Evolutionary conservation across 1,140 invertebrate genomes (phyloP).

Genomic region (Scylla paramamosain): DNA sequence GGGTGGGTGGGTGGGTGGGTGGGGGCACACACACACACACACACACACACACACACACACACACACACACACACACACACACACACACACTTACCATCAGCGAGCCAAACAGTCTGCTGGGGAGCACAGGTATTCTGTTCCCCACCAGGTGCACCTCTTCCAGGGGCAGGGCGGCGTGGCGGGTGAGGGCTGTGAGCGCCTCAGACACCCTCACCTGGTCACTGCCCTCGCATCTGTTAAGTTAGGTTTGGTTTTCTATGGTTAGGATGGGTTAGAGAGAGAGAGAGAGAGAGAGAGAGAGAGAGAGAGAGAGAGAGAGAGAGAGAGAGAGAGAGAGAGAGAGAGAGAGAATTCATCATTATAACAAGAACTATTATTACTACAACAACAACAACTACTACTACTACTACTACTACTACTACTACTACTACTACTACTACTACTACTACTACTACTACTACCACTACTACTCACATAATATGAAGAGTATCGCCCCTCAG

Average conservation of each 20-base stretch:
- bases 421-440: neutral
- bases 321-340: too few species aligned
- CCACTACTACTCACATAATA: neutral
- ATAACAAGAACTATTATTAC: neutral
- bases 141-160: slow-evolving; percentile 65
- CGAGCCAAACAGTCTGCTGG: slow-evolving; percentile 70
- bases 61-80: neutral
- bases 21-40: neutral
- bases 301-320: slow-evolving; percentile 1
- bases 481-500: too few species aligned
- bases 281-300: neutral
- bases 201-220: slow-evolving; percentile 39
- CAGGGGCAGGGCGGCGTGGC: neutral
- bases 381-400: neutral
- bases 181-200: slow-evolving; percentile 67
- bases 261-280: neutral
- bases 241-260: too few species aligned
- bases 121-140: slow-evolving; percentile 69
- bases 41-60: slow-evolving; percentile 36
- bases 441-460: slow-evolving; percentile 6
- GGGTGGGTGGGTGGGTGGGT: neutral
- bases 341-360: neutral
- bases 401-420: slow-evolving; percentile 4
- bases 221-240: slow-evolving; percentile 72
- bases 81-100: slow-evolving; percentile 55